Percentiles rank a stretch among this genome's conserved stretches.
These are phyloP conservation scores for Andrena trimmerana DNA, from an alignment of 2,888 invertebrate species.

Conservation along the genomic window DNA sequence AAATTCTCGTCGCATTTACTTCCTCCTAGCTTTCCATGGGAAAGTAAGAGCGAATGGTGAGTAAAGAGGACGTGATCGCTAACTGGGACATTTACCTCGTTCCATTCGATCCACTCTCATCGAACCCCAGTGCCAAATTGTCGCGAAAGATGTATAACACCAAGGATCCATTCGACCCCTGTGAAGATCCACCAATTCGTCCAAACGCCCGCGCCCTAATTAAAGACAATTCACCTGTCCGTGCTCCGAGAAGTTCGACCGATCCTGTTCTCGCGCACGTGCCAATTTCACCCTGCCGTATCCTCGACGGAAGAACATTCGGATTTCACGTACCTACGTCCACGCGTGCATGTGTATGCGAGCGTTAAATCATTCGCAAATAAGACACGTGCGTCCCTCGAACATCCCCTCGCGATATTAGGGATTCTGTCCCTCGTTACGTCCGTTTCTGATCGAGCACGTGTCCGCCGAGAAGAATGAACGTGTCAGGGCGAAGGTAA, in stretches of 20 bases:
- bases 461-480: neutral
- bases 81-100: neutral
- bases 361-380: conserved; percentile 15
- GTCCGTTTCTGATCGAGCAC: neutral
- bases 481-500: neutral
- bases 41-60: no score
- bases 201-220: neutral
- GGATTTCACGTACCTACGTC: neutral
- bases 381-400: conserved; percentile 19
- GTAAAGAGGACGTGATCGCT: neutral
- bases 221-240: conserved; percentile 2
- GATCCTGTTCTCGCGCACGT: neutral
- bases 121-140: neutral
- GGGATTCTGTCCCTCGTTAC: conserved; percentile 52
- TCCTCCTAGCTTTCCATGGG: no score
- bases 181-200: neutral
- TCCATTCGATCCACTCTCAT: neutral
- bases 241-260: neutral
- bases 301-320: neutral
- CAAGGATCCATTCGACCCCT: neutral
- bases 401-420: neutral
- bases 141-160: neutral
- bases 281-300: neutral
- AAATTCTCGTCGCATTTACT: no score
- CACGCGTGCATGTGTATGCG: neutral